Base-by-base conservation (phyloP, 2,888 invertebrate species). In the Hermodice carunculata region DNA sequence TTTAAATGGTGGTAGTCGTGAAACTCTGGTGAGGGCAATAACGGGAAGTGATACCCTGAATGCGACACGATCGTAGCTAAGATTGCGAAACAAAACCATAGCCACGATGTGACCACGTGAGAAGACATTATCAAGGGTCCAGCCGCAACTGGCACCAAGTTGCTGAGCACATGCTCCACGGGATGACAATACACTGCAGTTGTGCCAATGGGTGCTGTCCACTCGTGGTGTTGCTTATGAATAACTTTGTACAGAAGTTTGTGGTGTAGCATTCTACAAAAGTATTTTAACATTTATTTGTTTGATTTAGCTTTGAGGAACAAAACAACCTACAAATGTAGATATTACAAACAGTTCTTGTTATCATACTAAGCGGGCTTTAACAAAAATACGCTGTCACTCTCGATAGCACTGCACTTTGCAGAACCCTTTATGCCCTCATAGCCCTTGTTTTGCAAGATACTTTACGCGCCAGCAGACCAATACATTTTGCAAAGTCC, bases 141-240 rank as follows among this genome's bases (percentile, higher is more conserved):
- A 67, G 92, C 81, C 76, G 92, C 90, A 6, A 92, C 91, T 42
- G 93, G 93, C 65, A 92, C 72, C 57, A 93, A 81, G 37, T 67
- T 67, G 28, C 64, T 59, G 14, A 51, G 37, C 57, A 65, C 93
- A 81, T 93, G 92, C 63, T 86, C 86, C 42, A 92, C 83, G 0
- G 93, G 93, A 85, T 93, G 92, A 75, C 92, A 91, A 82, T 93
- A 93, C 46, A 92, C 87, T 17, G 92, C 91, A 0, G 92, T 91
- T 1, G 93, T 90, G 17, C 93, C 92, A 57, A 93, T 90, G 0
- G 93, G 93, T 0, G 93, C 91, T 2, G 92, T 92, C 93, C 93
- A 93, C 83, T 93, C 92, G 75, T 93, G 93, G 81, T 93, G 93
- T 78, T 91, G 90, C 83, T 93, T 93, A 85, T 93, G 93, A 71